Evolutionary conservation across 2,113 vertebrate species (phyloP).

Genomic region (Philantomba maxwellii): DNA sequence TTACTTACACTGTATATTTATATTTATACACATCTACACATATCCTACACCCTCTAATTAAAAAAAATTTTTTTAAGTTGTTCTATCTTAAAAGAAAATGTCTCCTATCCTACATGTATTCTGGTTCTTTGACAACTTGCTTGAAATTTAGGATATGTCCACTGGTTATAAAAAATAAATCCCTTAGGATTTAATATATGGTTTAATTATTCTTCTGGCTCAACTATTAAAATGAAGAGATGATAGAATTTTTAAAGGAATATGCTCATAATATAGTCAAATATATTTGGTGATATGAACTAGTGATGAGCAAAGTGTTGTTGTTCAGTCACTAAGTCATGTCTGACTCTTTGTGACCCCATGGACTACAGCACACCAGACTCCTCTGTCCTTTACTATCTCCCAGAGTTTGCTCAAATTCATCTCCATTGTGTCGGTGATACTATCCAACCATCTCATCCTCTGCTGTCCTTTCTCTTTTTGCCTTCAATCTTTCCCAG

Average conservation of each 20-base stretch:
- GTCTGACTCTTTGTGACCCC: neutral
- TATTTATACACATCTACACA: neutral
- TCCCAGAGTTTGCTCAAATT: neutral
- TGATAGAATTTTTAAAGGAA: neutral
- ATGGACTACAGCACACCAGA: neutral
- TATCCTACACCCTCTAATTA: neutral
- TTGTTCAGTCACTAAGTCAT: neutral
- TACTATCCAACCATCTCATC: neutral
- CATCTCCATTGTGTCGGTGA: neutral
- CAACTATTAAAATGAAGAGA: neutral
- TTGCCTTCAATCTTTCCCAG: neutral
- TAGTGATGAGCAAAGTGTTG: neutral
- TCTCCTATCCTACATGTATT: neutral
- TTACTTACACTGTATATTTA: neutral
- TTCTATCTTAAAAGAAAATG: neutral
- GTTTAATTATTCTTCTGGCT: neutral
- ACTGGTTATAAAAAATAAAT: slow-evolving; percentile 15
- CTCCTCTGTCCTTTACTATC: neutral
- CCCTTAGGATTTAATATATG: neutral
- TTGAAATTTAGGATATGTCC: neutral
- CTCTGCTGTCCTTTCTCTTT: neutral
- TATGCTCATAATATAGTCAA: neutral
- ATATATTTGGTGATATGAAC: neutral
- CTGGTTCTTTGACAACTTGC: neutral
- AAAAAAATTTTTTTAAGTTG: neutral